Evolutionary conservation across 2,113 vertebrate genomes (phyloP), one percentile per base, ranked within the genome.

Genomic region (Notarius lentiginosus): DNA sequence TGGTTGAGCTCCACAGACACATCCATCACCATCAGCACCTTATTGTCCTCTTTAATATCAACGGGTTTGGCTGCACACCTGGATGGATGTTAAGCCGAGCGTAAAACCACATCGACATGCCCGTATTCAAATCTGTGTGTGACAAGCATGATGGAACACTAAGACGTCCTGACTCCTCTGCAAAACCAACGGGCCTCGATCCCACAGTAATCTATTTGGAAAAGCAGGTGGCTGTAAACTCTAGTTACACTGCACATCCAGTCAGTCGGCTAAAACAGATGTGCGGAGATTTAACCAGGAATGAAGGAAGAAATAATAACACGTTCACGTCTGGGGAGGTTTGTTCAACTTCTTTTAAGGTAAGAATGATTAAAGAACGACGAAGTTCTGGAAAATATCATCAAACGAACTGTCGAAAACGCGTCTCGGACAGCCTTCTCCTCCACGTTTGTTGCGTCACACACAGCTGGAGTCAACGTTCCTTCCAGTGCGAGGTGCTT

Each of bases 381-480:
- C 41, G 41, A 41, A 41, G 41, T 41, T 41, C 3, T 41, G 41
- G 41, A 41, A 30, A 79, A 55, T 8, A 55, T 55, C n/a, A 1
- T 75, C 10, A 24, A 75, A 47, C 72, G 4, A 4, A 24, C 4
- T 27, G 51, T 24, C 2, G 14, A 55, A 77, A 53, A 15, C 55
- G 75, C 55, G 22, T 17, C 77, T 20, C 10, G 27, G 15, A 58
- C 51, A 15, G 3, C 34, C 22, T 27, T 79, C 55, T 17, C 27
- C 77, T 18, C 9, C 55, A 60, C 55, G 51, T 34, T 79, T 79
- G 14, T 17, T 4, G 55, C 1, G 53, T 79, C 41, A 41, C 41
- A 41, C 77, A 79, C 53, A 79, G 51, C 76, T 79, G n/a, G 76
- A 56, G 53, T 55, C 53, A 30, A 56, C 30, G 77, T 58, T 34